Base-by-base conservation (phyloP, 2,797 vertebrate species). In the Myiotriccus ornatus region DNA sequence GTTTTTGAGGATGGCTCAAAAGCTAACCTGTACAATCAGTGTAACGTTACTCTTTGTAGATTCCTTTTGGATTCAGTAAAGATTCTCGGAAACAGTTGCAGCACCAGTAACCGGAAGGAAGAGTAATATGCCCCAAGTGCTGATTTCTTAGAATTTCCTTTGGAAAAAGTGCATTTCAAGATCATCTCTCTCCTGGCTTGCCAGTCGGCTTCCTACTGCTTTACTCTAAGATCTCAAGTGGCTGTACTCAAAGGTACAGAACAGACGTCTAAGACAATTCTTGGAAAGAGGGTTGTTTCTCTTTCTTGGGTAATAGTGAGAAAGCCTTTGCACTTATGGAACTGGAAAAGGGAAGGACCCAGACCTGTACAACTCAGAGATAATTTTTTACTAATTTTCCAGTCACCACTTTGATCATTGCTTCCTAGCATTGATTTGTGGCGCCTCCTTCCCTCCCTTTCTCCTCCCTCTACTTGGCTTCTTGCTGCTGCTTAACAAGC, bases 401-500 rank as follows among this genome's bases (percentile, higher is more conserved):
- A 78, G 50, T 83, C 19, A 2, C 44, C 28, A 62, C 87, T 96
- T 93, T 87, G 85, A 87, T 82, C 41, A 78, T 84, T 4, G 2
- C 43, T 93, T 94, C 88, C 50, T 85, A 87, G n/a, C 3, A 1
- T 44, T 95, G 90, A 91, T 97, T 95, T 95, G 80, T 84, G 83
- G 67, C 52, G 73, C 25, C 53, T 86, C 34, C 46, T 64, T 75
- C 83, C 80, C 83, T 81, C 69, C 57, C n/a, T 94, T 90, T 93
- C 78, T 93, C 80, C 90, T 96, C 90, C 86, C 83, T 84, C 80
- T 67, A 20, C 70, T 91, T 88, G 53, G 34, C 56, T 93, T 89
- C 91, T 82, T 95, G 89, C 94, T 94, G 65, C 44, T 95, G 74
- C 90, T 96, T 95, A 91, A 94, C 87, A 94, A 94, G 76, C 90